Evolutionary conservation across 2,888 invertebrate species (phyloP), one percentile per base, ranked within the genome.

Genomic region (Eupeodes luniger): DNA sequence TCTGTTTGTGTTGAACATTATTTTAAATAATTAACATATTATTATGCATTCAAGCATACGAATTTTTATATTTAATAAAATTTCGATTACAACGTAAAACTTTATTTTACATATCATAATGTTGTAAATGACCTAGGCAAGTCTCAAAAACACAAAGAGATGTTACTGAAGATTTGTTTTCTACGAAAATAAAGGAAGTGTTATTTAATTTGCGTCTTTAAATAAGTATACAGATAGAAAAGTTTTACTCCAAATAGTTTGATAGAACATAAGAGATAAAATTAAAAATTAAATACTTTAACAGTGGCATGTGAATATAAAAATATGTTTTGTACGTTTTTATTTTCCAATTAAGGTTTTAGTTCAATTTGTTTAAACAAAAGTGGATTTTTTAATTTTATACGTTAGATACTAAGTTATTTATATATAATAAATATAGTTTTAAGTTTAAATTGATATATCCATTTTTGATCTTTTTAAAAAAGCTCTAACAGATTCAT

Each of bases 281-380:
- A 59, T 36, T 36, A 49, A 77, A 78, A 81, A 49, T 44, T 70
- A 85, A 81, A 69, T 74, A 81, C n/a, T 72, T 70, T 66, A 86
- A 86, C 59, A 44, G 79, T 76, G 75, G 62, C 69, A 79, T 79
- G 80, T 85, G 16, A 75, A 61, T 79, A 67, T 64, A 16, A 14
- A 57, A 53, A 72, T 66, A 51, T 57, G 27, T 67, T 72, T 76
- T 19, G 62, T 51, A 47, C n/a, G 80, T 85, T 70, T 85, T 74
- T 78, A 55, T 19, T 78, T 57, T 64, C 80, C 79, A 76, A 76
- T 80, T 64, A 34, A 51, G 44, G 72, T 67, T 53, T 36, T 10
- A 7, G 36, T 16, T 36, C 7, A 5, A 57, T n/a, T 49, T 59
- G 27, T 49, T 55, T 57, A 70, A 16, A 27, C 27, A 69, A 62